Conservation (phyloP, 2,888 invertebrate species). For the Dolichomitus sp. region DNA sequence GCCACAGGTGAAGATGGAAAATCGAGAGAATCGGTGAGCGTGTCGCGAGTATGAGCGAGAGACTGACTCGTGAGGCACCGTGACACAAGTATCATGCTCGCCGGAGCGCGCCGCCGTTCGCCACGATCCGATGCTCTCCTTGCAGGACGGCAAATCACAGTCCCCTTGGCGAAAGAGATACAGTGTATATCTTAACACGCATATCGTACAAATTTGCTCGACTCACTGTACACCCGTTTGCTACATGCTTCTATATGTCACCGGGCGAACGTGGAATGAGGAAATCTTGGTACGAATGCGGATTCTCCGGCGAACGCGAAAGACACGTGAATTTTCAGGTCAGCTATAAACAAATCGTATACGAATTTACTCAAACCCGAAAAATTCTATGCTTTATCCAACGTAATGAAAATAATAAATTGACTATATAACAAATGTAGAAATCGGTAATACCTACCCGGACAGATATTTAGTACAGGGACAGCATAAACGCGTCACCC, state of each 20-base stretch:
- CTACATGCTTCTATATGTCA: slow-evolving; percentile 10
- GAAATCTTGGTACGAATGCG: slow-evolving; percentile 17
- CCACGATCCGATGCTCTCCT: slow-evolving; percentile 59
- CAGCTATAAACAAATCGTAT: background rate
- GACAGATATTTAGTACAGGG: too few species aligned
- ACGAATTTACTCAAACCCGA: background rate
- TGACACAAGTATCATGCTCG: slow-evolving; percentile 76
- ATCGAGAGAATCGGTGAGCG: slow-evolving; percentile 46
- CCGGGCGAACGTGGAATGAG: slow-evolving; percentile 30
- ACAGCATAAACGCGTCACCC: too few species aligned
- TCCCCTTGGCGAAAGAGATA: slow-evolving; percentile 33
- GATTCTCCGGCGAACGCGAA: slow-evolving; percentile 19
- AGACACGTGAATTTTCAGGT: slow-evolving; percentile 6
- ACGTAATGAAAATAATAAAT: background rate
- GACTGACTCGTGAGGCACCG: slow-evolving; percentile 68
- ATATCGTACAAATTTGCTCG: slow-evolving; percentile 5
- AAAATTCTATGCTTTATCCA: background rate
- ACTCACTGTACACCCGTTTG: slow-evolving; percentile 25
- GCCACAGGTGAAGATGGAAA: slow-evolving; percentile 31
- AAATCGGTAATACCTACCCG: background rate
- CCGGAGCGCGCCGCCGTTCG: slow-evolving; percentile 72
- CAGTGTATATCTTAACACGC: background rate
- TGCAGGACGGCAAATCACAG: slow-evolving; percentile 3
- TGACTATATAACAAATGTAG: background rate
- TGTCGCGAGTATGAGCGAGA: slow-evolving; percentile 43